These are phyloP conservation scores for Vespertilio murinus DNA, from an alignment of 2,797 vertebrate genomes.

Conservation along the genomic window DNA sequence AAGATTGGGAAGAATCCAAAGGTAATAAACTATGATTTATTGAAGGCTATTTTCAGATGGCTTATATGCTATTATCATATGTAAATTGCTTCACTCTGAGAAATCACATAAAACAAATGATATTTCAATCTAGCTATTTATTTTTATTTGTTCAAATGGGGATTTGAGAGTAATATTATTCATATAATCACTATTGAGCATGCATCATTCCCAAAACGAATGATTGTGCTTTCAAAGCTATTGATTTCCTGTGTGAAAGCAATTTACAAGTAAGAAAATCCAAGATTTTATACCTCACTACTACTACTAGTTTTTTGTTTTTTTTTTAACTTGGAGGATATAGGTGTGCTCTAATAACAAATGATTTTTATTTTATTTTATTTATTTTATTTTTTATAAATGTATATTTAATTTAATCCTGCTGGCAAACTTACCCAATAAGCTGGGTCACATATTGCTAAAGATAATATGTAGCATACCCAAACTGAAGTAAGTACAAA, in stretches of 20 bases:
- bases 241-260: slow-evolving; percentile 29
- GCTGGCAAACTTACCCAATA: background rate
- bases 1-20: background rate
- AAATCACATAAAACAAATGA: slow-evolving; percentile 36
- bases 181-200: slow-evolving; percentile 33
- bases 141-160: slow-evolving; percentile 15
- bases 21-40: slow-evolving; percentile 43
- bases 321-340: background rate
- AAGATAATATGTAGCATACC: background rate
- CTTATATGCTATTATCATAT: background rate
- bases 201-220: slow-evolving; percentile 2
- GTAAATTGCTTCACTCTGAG: slow-evolving; percentile 21
- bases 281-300: background rate
- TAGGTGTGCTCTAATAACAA: background rate
- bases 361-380: background rate
- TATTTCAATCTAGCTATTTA: slow-evolving; percentile 25
- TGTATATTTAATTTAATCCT: background rate
- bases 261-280: slow-evolving; percentile 32
- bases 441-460: background rate
- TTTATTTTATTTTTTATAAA: background rate
- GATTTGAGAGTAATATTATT: slow-evolving; percentile 46
- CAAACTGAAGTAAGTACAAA: background rate
- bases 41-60: background rate
- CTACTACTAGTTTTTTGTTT: background rate
- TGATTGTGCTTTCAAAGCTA: slow-evolving; percentile 24